Base-by-base conservation (phyloP, 2,113 vertebrate genomes). In the Colistium nudipinnis region DNA sequence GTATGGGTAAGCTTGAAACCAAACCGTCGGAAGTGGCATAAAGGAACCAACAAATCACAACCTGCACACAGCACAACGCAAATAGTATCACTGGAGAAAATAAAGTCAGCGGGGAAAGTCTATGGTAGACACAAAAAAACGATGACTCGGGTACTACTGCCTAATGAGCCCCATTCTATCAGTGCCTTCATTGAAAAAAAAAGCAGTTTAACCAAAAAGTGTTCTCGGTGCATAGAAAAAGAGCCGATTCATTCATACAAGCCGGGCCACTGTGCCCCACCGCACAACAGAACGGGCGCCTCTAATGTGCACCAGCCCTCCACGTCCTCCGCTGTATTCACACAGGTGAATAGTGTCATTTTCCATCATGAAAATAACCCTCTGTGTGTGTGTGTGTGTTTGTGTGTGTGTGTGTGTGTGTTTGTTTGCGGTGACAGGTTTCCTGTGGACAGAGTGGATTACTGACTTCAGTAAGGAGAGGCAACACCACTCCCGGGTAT, bases 391-490 rank as follows among this genome's bases (percentile, higher is more conserved):
- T 82, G 2, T 64, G 44, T 81, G 57, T 71, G n/a, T 82, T 53
- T 22, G 7, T 74, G 25, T 72, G 4, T 84, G 14, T 77, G 12
- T 67, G 36, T 70, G 48, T 81, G 4, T 78, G 52, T 66, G 64
- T 87, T 2, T 82, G 65, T 80, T 60, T 90, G 82, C 49, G 74
- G 41, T 83, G 80, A 84, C 87, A 89, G 89, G 86, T 79, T 85
- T 87, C 84, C 89, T 88, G 84, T 85, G 88, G 90, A 82, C 88
- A 60, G 78, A 79, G 70, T 86, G 87, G 89, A 90, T 89, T 64
- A 87, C 83, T 85, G 81, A 85, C 87, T 84, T 87, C 65, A 80
- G 78, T 72, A 43, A 68, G 82, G 51, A 83, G 77, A 85, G 82
- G 66, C 49, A 82, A 49, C 76, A 56, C 62, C 74, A 62, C 57